Base-by-base conservation (phyloP, 2,797 vertebrate genomes). In the Gymnoscopelus braueri region DNA sequence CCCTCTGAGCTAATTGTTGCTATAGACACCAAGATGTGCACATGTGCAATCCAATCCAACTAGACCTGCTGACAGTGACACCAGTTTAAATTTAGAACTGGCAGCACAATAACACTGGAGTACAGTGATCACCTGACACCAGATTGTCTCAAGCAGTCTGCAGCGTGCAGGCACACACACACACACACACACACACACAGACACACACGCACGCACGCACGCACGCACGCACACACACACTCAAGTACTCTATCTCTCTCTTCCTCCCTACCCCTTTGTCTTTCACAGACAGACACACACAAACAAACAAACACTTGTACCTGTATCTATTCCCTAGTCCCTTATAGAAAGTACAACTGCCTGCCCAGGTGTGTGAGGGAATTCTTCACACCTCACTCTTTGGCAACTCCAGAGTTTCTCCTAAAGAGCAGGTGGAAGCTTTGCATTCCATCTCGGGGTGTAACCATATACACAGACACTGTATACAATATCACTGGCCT, bases 21-120 rank as follows among this genome's bases (percentile, higher is more conserved):
- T 77, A 75, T 80, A 80, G 90, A 85, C 90, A 92, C 73, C 10
- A 79, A 29, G 74, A 89, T 86, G 86, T 82, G 56, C 73, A 81
- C 24, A 86, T 75, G 69, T 93, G 93, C 84, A 94, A 94, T 84
- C 84, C n/a, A 84, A 93, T 74, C 85, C 79, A 79, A 1, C 35
- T 54, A 54, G 81, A 87, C 88, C 84, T 71, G 75, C 79, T 89
- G 92, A 91, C 87, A 87, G 78, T 89, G 92, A 91, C 87, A 87
- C 80, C 15, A 68, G 85, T 90, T 93, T 94, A 94, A 93, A 93
- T 92, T 91, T 92, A 94, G 90, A 91, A 58, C 56, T 13, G 19
- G 69, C 78, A 79, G 74, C 80, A 88, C 77, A 76, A 81, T 72
- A 55, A 58, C 51, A 50, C 12, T 71, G 60, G 19, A 67, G 51